Conservation (phyloP, 2,888 invertebrate species). For the Athalia circularis region DNA sequence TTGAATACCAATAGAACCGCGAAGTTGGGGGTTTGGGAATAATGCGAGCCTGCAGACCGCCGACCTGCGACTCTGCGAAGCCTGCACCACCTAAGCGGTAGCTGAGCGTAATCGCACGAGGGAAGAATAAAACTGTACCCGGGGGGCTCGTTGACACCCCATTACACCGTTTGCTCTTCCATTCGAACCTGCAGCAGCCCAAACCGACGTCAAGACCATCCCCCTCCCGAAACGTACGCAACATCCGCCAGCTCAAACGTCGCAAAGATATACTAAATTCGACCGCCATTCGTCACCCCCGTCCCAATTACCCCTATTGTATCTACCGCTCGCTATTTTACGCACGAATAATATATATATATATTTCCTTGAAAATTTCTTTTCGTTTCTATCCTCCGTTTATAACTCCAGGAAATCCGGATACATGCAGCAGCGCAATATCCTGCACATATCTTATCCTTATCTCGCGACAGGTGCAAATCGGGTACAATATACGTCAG, state of each 20-base stretch:
- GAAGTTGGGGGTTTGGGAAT: background rate
- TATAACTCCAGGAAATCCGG: background rate
- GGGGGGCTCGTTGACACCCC: conserved; percentile 73
- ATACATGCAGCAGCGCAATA: too few relatives aligned
- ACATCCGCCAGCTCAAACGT: conserved; percentile 17
- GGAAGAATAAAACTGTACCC: conserved; percentile 66
- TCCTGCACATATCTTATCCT: background rate
- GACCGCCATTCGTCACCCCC: conserved; percentile 64
- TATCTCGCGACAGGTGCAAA: conserved; percentile 41
- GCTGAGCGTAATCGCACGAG: conserved; percentile 19
- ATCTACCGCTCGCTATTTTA: conserved; percentile 50
- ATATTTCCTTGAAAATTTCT: too few relatives aligned
- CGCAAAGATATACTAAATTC: conserved; percentile 17
- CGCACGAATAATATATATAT: background rate
- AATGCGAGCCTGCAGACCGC: background rate
- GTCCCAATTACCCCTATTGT: conserved; percentile 70
- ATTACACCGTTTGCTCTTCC: conserved; percentile 70
- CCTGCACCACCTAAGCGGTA: conserved; percentile 3
- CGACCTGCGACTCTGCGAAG: background rate
- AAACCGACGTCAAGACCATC: too few relatives aligned
- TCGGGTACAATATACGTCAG: conserved; percentile 2
- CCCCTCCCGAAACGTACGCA: too few relatives aligned
- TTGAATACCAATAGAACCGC: conserved; percentile 28
- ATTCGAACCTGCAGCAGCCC: conserved; percentile 57
- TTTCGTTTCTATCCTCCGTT: too few relatives aligned